Conservation (phyloP, 1,140 invertebrate species). For the Temnothorax curvispinosus region DNA sequence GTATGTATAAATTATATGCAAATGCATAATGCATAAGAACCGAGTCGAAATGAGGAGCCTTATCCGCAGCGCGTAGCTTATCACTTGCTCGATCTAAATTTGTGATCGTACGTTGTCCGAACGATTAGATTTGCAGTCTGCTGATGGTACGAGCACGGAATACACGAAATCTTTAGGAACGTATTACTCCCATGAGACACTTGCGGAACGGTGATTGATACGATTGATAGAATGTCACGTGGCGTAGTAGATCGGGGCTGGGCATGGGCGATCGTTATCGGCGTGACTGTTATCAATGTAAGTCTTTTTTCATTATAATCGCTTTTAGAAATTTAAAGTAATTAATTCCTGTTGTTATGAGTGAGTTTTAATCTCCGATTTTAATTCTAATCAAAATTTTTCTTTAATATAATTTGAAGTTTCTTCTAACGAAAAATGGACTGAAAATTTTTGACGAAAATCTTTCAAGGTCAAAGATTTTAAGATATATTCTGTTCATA, state of each 20-base stretch:
- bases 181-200: not conserved
- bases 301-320: slow-evolving; percentile 71
- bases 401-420: not conserved
- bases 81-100: slow-evolving; percentile 50
- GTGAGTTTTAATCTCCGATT: not conserved
- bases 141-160: not conserved
- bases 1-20: not conserved
- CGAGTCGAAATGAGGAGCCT: slow-evolving; percentile 3
- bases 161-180: slow-evolving; percentile 7
- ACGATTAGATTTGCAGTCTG: slow-evolving; percentile 47
- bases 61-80: slow-evolving; percentile 63
- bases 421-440: not conserved
- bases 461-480: not conserved
- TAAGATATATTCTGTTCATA: not conserved
- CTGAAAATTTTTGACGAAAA: not conserved
- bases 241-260: slow-evolving; percentile 87
- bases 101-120: slow-evolving; percentile 11
- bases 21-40: not conserved
- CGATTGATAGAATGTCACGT: slow-evolving; percentile 42
- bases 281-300: slow-evolving; percentile 87
- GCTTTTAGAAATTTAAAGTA: not conserved
- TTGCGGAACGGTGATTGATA: not conserved
- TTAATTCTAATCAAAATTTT: not conserved
- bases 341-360: not conserved
- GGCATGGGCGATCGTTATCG: slow-evolving; percentile 90